phyloP scores from a whole-genome alignment of 2,888 invertebrate species.

The Glyphotaelius pellucidus region DNA sequence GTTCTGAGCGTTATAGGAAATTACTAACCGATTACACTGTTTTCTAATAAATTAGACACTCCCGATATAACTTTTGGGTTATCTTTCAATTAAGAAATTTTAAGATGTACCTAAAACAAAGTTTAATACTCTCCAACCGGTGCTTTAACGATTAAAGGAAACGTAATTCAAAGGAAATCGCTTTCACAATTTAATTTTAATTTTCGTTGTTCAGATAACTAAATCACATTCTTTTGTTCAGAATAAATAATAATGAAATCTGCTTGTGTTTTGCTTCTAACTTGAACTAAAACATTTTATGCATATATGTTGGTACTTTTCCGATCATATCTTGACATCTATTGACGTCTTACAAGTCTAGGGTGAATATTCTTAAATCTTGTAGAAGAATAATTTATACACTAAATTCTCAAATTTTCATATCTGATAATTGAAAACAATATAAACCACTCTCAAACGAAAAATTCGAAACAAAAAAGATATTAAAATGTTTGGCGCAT shows the following conservation, averaged over 20 bases:
- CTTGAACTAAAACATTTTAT: background rate
- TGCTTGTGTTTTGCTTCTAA: background rate
- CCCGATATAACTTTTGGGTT: background rate
- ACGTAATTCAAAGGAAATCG: background rate
- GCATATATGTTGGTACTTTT: too few species aligned
- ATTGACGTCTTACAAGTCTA: too few species aligned
- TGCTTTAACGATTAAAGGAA: background rate
- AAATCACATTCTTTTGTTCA: background rate
- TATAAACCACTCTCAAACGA: too few species aligned
- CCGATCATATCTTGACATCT: too few species aligned
- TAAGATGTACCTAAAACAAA: background rate
- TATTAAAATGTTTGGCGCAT: too few species aligned
- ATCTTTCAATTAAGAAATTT: background rate
- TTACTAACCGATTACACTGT: slow-evolving; percentile 5
- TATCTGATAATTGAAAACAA: too few species aligned
- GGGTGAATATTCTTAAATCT: too few species aligned
- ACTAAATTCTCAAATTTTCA: too few species aligned
- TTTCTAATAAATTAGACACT: slow-evolving; percentile 3
- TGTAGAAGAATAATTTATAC: too few species aligned
- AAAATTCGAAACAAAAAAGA: too few species aligned
- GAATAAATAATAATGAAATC: background rate
- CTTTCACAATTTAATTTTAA: background rate
- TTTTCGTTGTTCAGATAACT: background rate
- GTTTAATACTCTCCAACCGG: background rate
- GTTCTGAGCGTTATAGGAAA: background rate